phyloP scores from a whole-genome alignment of 2,797 vertebrate species.

The Tenualosa thibaudeaui region DNA sequence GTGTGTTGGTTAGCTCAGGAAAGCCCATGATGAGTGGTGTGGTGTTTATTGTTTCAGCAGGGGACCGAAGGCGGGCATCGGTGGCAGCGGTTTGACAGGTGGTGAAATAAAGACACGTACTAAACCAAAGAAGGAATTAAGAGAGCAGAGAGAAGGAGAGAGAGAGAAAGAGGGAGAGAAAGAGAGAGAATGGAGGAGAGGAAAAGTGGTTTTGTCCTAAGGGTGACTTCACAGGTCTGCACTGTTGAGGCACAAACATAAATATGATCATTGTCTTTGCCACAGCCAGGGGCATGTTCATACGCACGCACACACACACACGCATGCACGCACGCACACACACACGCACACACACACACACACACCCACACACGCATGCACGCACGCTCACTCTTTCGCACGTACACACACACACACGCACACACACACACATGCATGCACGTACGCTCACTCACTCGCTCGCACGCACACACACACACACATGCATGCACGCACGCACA shows the following conservation, averaged over 20 bases:
- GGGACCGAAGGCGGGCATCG: neutral
- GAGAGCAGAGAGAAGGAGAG: neutral
- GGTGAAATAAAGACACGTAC: constrained; percentile 5
- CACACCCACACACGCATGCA: no score
- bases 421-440: no score
- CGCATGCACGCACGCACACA: neutral
- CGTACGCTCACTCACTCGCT: no score
- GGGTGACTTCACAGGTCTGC: constrained; percentile 14
- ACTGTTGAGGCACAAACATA: neutral
- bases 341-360: no score
- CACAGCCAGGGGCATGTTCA: neutral
- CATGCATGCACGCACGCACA: no score
- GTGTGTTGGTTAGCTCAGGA: neutral
- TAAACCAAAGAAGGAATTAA: constrained; percentile 1
- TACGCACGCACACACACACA: neutral
- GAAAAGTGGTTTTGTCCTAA: constrained; percentile 18
- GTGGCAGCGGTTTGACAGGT: constrained; percentile 20
- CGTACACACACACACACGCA: no score
- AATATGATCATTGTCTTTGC: constrained; percentile 12
- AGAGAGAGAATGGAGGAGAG: neutral
- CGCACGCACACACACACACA: neutral
- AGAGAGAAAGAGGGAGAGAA: neutral
- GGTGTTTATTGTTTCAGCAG: constrained; percentile 24
- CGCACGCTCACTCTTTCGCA: no score
- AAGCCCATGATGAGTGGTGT: neutral